Evolutionary conservation across 2,888 invertebrate species (phyloP), one percentile per base, ranked within the genome.

Genomic region (Aethes cnicana): DNA sequence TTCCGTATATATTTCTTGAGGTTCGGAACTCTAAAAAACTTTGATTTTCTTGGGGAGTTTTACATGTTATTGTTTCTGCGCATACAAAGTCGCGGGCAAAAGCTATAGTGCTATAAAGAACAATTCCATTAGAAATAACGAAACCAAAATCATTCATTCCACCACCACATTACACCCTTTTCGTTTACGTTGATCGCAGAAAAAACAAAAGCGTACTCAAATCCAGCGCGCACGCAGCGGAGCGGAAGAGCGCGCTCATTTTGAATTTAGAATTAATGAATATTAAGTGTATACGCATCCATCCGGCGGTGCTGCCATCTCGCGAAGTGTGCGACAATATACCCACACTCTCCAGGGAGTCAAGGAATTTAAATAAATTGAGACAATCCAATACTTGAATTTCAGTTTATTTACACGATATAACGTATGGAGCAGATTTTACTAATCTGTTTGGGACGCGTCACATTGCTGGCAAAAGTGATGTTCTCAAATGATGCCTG

Each of bases 221-320:
- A 69, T 66, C 62, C 60, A 63, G 56, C 54, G 54, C 59, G 37
- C 44, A 46, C 56, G 53, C 63, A 77, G 18, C 74, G 72, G 66
- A 68, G 70, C 71, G 77, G 79, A 84, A 84, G 70, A 74, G 56
- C 50, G 63, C 62, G 64, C 67, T 64, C 69, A 68, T 69, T 70
- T 66, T 66, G 69, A 66, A 62, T 61, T 64, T 68, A 58, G 69
- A 76, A 81, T 78, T 82, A 83, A 86, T 88, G 85, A 85, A 84
- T 84, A 84, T 81, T 83, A 83, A 84, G 78, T 77, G 75, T 72
- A 72, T 61, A 68, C 70, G 71, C 68, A 73, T 62, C 59, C 54
- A 60, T 53, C 62, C 58, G 62, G 63, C 55, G 60, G 61, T 55
- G 59, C 58, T 59, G 64, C 65, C 71, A 72, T 72, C 72, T 75